Base-by-base conservation (phyloP, 1,140 invertebrate genomes). In the Leptinotarsa texana region DNA sequence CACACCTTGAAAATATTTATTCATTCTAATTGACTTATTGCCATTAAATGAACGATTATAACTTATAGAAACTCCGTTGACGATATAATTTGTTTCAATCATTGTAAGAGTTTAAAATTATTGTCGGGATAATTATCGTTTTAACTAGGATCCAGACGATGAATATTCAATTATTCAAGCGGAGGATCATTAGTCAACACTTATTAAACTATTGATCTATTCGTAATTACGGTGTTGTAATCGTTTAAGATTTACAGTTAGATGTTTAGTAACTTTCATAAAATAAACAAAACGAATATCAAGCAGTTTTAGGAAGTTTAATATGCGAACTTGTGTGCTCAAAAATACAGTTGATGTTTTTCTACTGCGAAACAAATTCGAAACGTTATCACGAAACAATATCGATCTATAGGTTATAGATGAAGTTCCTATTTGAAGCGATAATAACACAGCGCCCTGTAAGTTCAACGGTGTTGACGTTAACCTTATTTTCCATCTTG, bases 1-100 rank as follows among this genome's bases (percentile, higher is more conserved):
- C 51, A 57, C 51, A 57, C 51, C 51, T 57, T 57, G n/a, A 18
- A 57, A n/a, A 57, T 57, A 57, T 57, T 57, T 57, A 57, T 57
- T 15, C 51, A 57, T 57, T 15, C 51, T 57, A 57, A 57, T 57
- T 57, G 51, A 57, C 51, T 15, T 57, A 57, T 57, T 57, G 51
- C 51, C 6, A 57, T 57, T 18, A 57, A 57, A 57, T 18, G 51
- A 15, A 57, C n/a, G 51, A 57, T 57, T 57, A 57, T 57, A 57
- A 57, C 51, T 57, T 57, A 57, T 57, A 57, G 51, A 57, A 57
- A 57, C 51, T 15, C n/a, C 51, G 51, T 15, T 57, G 51, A 57
- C 51, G n/a, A 57, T 57, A 57, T 57, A 57, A 57, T 57, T 57
- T 57, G 51, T 57, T 57, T 17, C n/a, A 57, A 57, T 17, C 15